Percentiles rank a stretch among this genome's conserved stretches.
These are phyloP conservation scores for Eupsilia transversa DNA, from an alignment of 2,888 invertebrate species.

Conservation along the genomic window DNA sequence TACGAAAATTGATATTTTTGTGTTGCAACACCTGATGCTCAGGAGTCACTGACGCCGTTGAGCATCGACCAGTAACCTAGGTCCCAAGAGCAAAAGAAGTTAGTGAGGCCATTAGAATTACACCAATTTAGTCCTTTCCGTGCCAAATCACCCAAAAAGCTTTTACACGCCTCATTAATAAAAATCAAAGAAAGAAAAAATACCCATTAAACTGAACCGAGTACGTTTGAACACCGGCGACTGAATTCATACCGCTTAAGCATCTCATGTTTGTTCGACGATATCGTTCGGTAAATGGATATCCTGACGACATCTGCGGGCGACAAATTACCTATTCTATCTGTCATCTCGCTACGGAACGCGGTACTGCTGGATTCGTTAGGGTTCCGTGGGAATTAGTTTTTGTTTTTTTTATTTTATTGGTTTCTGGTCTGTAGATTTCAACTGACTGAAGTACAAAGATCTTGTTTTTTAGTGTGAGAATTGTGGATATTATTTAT, in stretches of 20 bases:
- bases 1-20: too few species aligned
- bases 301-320: constrained; percentile 70
- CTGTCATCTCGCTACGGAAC: constrained; percentile 73
- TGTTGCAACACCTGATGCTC: too few species aligned
- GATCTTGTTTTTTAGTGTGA: too few species aligned
- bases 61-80: background rate
- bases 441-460: too few species aligned
- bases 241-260: constrained; percentile 58
- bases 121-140: background rate
- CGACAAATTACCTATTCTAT: constrained; percentile 81
- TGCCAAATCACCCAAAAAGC: background rate
- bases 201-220: constrained; percentile 36
- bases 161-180: constrained; percentile 39
- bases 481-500: too few species aligned
- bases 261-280: constrained; percentile 68
- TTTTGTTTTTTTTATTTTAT: background rate
- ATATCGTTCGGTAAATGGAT: constrained; percentile 66
- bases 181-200: constrained; percentile 34
- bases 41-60: too few species aligned
- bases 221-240: constrained; percentile 51
- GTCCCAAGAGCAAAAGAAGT: background rate
- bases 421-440: too few species aligned
- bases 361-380: constrained; percentile 47
- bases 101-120: background rate
- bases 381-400: constrained; percentile 40